phyloP scores from a whole-genome alignment of 2,797 vertebrate species.

The Eupleurogrammus muticus region DNA sequence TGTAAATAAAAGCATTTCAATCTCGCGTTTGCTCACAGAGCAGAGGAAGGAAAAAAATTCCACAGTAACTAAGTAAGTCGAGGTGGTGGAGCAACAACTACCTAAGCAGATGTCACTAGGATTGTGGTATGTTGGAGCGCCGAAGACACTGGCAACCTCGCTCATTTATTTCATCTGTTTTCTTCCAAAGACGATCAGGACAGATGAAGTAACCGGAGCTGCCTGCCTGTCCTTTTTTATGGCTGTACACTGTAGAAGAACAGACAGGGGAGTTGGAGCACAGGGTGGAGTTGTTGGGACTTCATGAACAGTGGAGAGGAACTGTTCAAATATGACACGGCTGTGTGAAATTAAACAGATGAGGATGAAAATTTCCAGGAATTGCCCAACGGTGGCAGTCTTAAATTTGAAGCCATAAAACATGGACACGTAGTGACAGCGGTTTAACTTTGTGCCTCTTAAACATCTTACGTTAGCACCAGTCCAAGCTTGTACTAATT shows the following conservation, averaged over 20 bases:
- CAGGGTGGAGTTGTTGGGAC: constrained; percentile 54
- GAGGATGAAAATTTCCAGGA: constrained; percentile 53
- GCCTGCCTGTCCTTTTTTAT: constrained; percentile 64
- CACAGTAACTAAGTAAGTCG: constrained; percentile 76
- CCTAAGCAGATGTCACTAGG: constrained; percentile 82
- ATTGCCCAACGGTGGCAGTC: constrained; percentile 41
- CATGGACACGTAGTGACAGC: constrained; percentile 39
- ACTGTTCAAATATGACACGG: constrained; percentile 52
- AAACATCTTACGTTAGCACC: constrained; percentile 3
- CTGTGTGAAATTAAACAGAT: constrained; percentile 61
- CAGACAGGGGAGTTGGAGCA: constrained; percentile 41
- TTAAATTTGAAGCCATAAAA: constrained; percentile 54
- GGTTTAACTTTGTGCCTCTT: constrained; percentile 25
- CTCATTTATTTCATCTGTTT: constrained; percentile 71
- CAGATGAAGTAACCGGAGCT: constrained; percentile 70
- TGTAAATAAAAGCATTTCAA: constrained; percentile 84
- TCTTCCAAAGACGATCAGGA: constrained; percentile 67
- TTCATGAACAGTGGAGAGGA: constrained; percentile 50
- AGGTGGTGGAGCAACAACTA: constrained; percentile 75
- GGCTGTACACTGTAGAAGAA: constrained; percentile 46
- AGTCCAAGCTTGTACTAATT: background rate
- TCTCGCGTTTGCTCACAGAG: constrained; percentile 66
- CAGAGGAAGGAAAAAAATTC: constrained; percentile 73
- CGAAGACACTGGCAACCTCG: constrained; percentile 68
- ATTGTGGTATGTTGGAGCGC: constrained; percentile 69